These are phyloP conservation scores for Tortricodes alternella DNA, from an alignment of 2,888 invertebrate species.

Conservation along the genomic window DNA sequence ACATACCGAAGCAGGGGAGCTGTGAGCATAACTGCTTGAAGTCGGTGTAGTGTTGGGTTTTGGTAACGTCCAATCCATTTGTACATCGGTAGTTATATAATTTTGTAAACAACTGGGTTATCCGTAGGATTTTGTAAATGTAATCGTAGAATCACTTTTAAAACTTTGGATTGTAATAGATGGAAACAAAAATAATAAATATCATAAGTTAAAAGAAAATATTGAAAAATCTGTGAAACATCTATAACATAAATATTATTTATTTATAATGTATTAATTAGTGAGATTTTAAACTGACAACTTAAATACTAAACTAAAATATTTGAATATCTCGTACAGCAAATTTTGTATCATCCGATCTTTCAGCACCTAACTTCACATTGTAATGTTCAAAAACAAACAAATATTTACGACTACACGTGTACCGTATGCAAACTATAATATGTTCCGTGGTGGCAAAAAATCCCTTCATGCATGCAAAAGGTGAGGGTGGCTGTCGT, in stretches of 20 bases:
- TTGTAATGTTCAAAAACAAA: constrained; percentile 22
- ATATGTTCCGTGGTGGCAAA: constrained; percentile 50
- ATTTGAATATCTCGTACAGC: neutral
- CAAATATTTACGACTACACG: constrained; percentile 41
- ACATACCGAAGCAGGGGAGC: constrained; percentile 36
- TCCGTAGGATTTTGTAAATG: too few relatives aligned
- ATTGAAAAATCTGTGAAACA: too few relatives aligned
- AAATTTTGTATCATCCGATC: constrained; percentile 13
- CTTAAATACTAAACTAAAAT: neutral
- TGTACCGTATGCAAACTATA: constrained; percentile 44
- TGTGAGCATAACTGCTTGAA: constrained; percentile 27
- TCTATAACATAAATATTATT: too few relatives aligned
- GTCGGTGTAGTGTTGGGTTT: constrained; percentile 31
- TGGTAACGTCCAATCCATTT: constrained; percentile 30
- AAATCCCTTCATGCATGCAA: constrained; percentile 51
- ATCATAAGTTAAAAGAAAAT: too few relatives aligned
- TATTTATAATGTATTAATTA: too few relatives aligned
- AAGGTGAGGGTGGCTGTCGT: constrained; percentile 61
- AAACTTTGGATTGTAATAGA: too few relatives aligned
- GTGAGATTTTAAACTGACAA: too few relatives aligned
- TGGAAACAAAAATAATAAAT: too few relatives aligned
- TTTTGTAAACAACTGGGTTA: constrained; percentile 13
- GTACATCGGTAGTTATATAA: constrained; percentile 21
- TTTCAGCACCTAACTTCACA: constrained; percentile 4
- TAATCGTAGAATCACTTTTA: too few relatives aligned